A percentile compares a stretch with the other conserved stretches of the same genome.
Evolutionary conservation across 2,113 vertebrate genomes (phyloP).

Genomic region (Myiopsitta monachus): DNA sequence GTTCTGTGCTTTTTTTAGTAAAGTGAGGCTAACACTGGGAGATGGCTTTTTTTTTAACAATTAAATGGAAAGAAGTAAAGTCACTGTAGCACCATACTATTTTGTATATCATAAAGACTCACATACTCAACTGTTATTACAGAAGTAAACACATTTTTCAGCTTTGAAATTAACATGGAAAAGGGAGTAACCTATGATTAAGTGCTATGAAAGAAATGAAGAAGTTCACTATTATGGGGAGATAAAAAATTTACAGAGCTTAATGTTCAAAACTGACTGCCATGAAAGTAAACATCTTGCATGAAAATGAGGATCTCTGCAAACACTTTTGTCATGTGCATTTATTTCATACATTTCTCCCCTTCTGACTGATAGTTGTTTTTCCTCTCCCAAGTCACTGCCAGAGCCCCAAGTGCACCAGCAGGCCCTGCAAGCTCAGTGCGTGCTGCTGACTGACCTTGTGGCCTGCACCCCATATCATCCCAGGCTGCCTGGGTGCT

Average conservation of each 20-base stretch:
- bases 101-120: background rate
- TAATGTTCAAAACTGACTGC: background rate
- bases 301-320: background rate
- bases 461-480: rapidly evolving
- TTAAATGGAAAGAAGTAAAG: background rate
- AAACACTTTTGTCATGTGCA: background rate
- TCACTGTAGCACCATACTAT: background rate
- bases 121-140: background rate
- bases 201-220: background rate
- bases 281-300: background rate
- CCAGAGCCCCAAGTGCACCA: background rate
- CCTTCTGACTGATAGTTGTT: background rate
- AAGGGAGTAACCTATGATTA: background rate
- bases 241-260: background rate
- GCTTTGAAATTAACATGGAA: background rate
- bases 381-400: background rate
- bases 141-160: conserved; percentile 12
- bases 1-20: background rate
- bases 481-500: rapidly evolving
- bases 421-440: too few relatives aligned
- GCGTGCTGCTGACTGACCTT: background rate
- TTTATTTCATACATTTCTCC: background rate
- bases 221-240: background rate
- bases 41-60: background rate
- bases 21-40: background rate